Conservation (phyloP, 35 echinoderm and acorn worm species). For the Heliocidaris tuberculata region DNA sequence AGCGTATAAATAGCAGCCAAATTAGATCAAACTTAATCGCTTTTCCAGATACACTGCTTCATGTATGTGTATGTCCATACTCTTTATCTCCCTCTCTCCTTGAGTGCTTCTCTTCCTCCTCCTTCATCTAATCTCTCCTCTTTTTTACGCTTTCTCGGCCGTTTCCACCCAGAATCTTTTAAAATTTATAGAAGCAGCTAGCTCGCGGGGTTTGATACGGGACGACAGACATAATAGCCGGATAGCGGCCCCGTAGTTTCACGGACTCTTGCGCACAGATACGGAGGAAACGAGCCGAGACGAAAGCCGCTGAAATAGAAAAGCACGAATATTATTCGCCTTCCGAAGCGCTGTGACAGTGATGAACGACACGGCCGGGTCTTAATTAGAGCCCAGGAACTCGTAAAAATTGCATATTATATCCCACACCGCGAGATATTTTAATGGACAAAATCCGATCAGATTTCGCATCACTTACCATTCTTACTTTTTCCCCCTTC, state of each 20-base stretch:
- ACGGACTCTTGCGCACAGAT: slow-evolving; percentile 49
- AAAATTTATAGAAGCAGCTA: slow-evolving; percentile 36
- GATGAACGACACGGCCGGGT: slow-evolving; percentile 33
- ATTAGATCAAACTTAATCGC: slow-evolving; percentile 47
- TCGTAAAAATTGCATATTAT: slow-evolving; percentile 55
- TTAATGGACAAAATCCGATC: slow-evolving; percentile 28
- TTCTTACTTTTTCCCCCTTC: not conserved
- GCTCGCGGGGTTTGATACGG: slow-evolving; percentile 41
- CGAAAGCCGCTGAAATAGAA: slow-evolving; percentile 45
- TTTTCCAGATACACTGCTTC: not conserved
- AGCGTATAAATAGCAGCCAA: slow-evolving; percentile 47
- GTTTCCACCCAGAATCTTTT: slow-evolving; percentile 46
- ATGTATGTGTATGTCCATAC: not conserved
- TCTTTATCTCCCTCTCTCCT: not conserved
- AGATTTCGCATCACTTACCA: slow-evolving; percentile 29
- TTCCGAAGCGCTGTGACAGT: slow-evolving; percentile 14
- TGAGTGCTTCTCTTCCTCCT: not conserved
- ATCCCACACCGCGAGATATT: slow-evolving; percentile 38
- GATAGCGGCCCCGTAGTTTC: slow-evolving; percentile 46
- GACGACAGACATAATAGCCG: slow-evolving; percentile 47
- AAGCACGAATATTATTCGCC: slow-evolving; percentile 44
- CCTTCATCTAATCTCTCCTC: slow-evolving; percentile 8
- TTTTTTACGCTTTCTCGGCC: slow-evolving; percentile 39
- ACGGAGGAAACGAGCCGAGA: slow-evolving; percentile 32
- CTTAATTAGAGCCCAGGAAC: slow-evolving; percentile 45